Base-by-base conservation (phyloP, 53 echinoderm and acorn worm species). In the Mesocentrotus franciscanus region DNA sequence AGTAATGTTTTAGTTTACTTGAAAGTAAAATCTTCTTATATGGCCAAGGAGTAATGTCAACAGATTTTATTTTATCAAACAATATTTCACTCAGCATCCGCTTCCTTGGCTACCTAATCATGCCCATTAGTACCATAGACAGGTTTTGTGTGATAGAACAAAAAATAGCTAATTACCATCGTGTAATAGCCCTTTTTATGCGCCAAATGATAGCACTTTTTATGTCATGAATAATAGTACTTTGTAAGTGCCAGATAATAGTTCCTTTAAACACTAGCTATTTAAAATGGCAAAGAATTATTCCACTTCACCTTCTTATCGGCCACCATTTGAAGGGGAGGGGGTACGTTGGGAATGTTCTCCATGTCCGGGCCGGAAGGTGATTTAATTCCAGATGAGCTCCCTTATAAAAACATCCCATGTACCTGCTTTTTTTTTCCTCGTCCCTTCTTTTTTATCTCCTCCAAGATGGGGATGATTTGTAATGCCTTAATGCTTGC, bases 341-440 rank as follows among this genome's bases (percentile, higher is more conserved):
- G 32, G 32, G 8, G 84, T 39, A 84, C 22, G 14, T 84, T 20
- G 49, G 49, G 9, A 84, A 20, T 84, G 84, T 20, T 10, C 49
- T 84, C 84, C 36, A 49, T 32, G 22, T 36, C 84, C 27, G 13
- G 32, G 35, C 34, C 29, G 1, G 26, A 20, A 70, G 61, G 34
- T 16, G 92, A 92, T 92, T 66, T 68, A 24, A 64, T 39, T 60
- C 39, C 39, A 92, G 70, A 35, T 92, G 92, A 66, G 33, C 27
- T 60, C n/a, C 27, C n/a, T 58, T 57, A 87, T 9, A 58, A 87
- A 87, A 87, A 87, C 57, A 87, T 57, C 58, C 87, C 13, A 9
- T 12, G 58, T 18, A 18, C 12, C 7, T 36, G 4, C 36, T 8
- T 81, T 8, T 42, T 27, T 72, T n/a, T 71, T 26, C 72, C 8